Evolutionary conservation across 2,888 invertebrate species (phyloP), one percentile per base, ranked within the genome.

Genomic region (Mesorhabditis sp.): DNA sequence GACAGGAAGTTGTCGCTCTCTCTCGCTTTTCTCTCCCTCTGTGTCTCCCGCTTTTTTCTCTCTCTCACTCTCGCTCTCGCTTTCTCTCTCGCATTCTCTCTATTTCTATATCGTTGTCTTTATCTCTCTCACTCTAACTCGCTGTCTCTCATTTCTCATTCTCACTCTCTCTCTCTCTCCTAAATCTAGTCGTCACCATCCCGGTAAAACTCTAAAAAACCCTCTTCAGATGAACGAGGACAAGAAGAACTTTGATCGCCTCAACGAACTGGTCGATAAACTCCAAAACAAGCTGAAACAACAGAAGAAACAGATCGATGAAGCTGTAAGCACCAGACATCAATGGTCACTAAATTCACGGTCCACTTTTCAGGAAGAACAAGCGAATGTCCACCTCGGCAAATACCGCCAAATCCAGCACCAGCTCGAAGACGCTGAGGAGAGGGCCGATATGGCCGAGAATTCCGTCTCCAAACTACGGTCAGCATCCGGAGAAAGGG

Each of bases 351-450:
- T 50, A n/a, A 50, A 13, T n/a, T 42, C 13, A 10, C 45, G 13
- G 13, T 13, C 41, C 68, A 13, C 13, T 45, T 70, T 71, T 67
- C 67, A 71, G 71, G 78, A 88, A 83, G 88, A 88, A 74, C 85
- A 88, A 63, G 88, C 88, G 65, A 87, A 87, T 70, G 81, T 87
- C 65, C 88, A 88, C 81, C 82, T 88, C 75, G 87, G 87, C 75
- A 88, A 88, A 80, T 88, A 86, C 86, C 86, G 88, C 76, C 88
- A 88, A 79, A 85, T 87, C n/a, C 87, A 87, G 80, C 86, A 85
- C 73, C 87, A 88, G 71, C 78, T 88, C 65, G 88, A 88, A 73
- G 87, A 88, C 73, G 86, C 87, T 50, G 88, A 88, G 78, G 87
- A 87, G 76, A 82, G 87, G 28, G 87, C 87, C 62, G 87, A 87